These are phyloP conservation scores for Drosophila fulvimacula DNA, from an alignment of 2,888 invertebrate species.

Conservation along the genomic window DNA sequence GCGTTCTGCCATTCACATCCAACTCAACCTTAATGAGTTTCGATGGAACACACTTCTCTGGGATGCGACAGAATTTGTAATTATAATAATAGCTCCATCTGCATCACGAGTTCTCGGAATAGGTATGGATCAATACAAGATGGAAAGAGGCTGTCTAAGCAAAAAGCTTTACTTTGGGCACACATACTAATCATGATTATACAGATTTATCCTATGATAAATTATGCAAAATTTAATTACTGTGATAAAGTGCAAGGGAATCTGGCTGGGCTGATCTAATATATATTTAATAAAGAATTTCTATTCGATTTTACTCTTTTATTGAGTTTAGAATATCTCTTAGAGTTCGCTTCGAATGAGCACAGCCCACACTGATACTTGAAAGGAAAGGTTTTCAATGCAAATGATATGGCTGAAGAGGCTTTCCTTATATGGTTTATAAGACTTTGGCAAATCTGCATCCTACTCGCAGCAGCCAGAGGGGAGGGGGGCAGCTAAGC, in stretches of 20 bases:
- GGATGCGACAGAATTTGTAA: conserved; percentile 1
- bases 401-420: neutral
- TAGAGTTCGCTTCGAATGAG: neutral
- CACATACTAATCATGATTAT: neutral
- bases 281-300: too few relatives aligned
- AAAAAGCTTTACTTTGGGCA: neutral
- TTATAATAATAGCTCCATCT: conserved; percentile 16
- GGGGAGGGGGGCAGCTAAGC: neutral
- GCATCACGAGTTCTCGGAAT: neutral
- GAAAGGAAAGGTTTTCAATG: neutral
- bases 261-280: neutral
- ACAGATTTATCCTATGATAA: too few relatives aligned
- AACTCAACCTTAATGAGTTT: conserved; percentile 23
- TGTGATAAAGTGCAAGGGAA: neutral
- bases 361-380: neutral
- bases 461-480: conserved; percentile 11
- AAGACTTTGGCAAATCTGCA: neutral
- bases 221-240: neutral
- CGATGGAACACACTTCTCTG: conserved; percentile 16
- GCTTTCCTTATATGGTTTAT: neutral
- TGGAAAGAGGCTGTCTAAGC: neutral
- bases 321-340: too few relatives aligned
- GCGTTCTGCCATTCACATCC: neutral
- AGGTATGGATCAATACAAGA: neutral
- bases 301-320: too few relatives aligned